Base-by-base conservation (phyloP, 2,113 vertebrate species). In the Mesembrinibis cayennensis region DNA sequence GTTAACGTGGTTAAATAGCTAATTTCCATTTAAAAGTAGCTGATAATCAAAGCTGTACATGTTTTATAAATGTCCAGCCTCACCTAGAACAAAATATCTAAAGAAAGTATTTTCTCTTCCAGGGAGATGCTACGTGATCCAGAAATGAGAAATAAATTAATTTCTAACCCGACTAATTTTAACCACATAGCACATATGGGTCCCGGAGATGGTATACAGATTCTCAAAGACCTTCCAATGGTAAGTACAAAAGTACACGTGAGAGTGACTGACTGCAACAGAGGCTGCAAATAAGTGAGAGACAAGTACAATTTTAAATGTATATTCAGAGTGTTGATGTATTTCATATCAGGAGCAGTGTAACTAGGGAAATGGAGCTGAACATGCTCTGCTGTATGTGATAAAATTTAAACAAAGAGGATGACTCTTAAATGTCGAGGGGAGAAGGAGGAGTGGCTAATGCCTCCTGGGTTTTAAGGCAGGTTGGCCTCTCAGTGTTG, bases 181-280 rank as follows among this genome's bases (percentile, higher is more conserved):
- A 99, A 99, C 98, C 99, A 99, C 72, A 99, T 99, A 98, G 99
- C 99, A 97, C 99, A 99, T 98, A 99, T 99, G 99, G 99, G 99
- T 94, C 99, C 99, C 87, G 99, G 99, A 96, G 99, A 99, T 81
- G 99, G 99, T 77, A 99, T 99, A 97, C 99, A 99, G 98, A 99
- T 99, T 92, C 99, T 99, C 49, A 99, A 99, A 98, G 99, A 99
- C 97, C 98, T 99, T 82, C 99, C 99, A 76, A 99, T 99, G 99
- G 99, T 99, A 98, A 98, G 98, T 96, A 90, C 88, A 55, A 22
- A 86, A 83, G 58, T 52, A 72, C 50, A 21, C 36, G n/a, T 66
- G 50, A 80, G 80, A 76, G 32, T 58, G 49, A 49, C 56, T 74
- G 36, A 20, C 56, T 71, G 50, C 81, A 78, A 83, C 74, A 77